Percentiles rank a stretch among this genome's conserved stretches.
Evolutionary conservation across 2,797 vertebrate genomes (phyloP).

Genomic region (Orientallactaga sibirica): DNA sequence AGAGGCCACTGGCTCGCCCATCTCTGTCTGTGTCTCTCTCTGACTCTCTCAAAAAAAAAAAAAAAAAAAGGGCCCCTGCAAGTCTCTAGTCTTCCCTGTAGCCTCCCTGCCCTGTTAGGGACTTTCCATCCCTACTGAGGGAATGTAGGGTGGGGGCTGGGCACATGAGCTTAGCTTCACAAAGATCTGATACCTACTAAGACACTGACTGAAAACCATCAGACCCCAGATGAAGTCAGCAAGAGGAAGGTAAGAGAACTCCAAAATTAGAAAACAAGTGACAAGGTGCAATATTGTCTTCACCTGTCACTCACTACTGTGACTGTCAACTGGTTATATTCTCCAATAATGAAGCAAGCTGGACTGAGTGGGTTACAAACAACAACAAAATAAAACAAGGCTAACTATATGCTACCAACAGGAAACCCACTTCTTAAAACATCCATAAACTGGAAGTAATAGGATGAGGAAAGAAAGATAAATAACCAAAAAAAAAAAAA

Average conservation of each 20-base stretch:
- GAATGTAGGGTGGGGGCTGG: background rate
- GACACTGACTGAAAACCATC: background rate
- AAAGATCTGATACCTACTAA: background rate
- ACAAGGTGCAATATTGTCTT: background rate
- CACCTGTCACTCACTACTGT: background rate
- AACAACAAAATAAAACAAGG: background rate
- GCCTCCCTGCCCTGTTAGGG: background rate
- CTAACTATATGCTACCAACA: background rate
- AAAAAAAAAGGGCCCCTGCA: background rate
- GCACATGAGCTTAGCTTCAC: background rate
- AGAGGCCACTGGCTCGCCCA: too few relatives aligned
- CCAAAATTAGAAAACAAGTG: background rate
- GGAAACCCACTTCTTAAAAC: background rate
- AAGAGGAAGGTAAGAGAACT: background rate
- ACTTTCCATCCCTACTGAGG: background rate
- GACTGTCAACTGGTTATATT: background rate
- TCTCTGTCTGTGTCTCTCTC: too few relatives aligned
- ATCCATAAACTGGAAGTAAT: background rate
- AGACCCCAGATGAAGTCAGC: background rate
- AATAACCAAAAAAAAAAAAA: too few relatives aligned
- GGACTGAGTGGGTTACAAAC: background rate
- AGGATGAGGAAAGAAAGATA: too few relatives aligned
- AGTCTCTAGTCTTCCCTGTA: background rate
- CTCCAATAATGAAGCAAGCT: background rate
- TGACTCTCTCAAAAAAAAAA: too few relatives aligned